Evolutionary conservation across 2,113 vertebrate species (phyloP).

Genomic region (Ramphastos sulfuratus): DNA sequence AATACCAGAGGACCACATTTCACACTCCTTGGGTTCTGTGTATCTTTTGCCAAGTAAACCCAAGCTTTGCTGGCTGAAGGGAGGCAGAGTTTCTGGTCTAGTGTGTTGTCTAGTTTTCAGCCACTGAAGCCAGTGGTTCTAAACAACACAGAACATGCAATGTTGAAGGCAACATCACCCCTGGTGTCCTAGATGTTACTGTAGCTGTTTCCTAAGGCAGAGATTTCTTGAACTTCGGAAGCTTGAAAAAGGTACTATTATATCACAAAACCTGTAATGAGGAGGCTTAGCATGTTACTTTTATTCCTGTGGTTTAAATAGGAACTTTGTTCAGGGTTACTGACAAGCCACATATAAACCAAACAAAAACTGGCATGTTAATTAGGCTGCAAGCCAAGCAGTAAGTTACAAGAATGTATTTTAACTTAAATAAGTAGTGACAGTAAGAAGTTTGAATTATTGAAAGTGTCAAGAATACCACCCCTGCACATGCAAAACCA

Average conservation of each 20-base stretch:
- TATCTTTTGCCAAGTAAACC: not conserved
- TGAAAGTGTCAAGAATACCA: slow-evolving; percentile 55
- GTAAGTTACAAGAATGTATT: slow-evolving; percentile 46
- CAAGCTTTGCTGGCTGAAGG: not conserved
- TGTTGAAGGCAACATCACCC: not conserved
- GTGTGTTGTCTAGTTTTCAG: not conserved
- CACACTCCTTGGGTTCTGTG: not conserved
- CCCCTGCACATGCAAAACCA: slow-evolving; percentile 28
- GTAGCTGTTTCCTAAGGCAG: not conserved
- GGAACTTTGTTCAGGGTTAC: not conserved
- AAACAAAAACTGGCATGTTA: no score
- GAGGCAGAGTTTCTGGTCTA: not conserved
- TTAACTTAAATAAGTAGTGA: slow-evolving; percentile 52
- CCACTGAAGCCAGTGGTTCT: not conserved
- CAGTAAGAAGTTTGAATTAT: slow-evolving; percentile 34
- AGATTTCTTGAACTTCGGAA: not conserved
- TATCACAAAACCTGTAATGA: not conserved
- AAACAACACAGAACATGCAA: not conserved
- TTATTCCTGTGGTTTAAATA: not conserved
- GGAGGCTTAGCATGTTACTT: not conserved
- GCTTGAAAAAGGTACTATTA: not conserved
- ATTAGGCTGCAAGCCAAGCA: slow-evolving; percentile 23
- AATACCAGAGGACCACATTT: not conserved
- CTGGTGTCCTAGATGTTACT: not conserved
- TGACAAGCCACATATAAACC: not conserved